Conservation (phyloP, 92 coral and sea anemone genomes). For the Porites rus region DNA sequence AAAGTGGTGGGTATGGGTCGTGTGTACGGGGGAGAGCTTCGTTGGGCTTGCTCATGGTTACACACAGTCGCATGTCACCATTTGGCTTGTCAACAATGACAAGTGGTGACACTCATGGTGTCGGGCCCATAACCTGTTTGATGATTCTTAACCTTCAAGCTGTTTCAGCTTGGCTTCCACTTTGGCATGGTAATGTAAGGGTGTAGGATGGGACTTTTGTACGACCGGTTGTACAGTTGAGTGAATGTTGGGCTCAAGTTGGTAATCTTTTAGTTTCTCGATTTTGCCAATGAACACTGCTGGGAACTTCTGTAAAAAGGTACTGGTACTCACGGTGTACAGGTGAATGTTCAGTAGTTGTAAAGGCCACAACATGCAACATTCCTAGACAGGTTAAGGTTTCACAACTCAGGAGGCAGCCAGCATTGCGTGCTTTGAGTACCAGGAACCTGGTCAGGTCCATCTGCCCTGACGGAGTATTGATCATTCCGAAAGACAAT, state of each 20-base stretch:
- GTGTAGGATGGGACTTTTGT: slow-evolving; percentile 60
- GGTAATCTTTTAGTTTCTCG: slow-evolving; percentile 56
- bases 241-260: slow-evolving; percentile 59
- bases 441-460: slow-evolving; percentile 36
- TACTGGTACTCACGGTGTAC: slow-evolving; percentile 22
- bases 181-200: slow-evolving; percentile 49
- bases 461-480: slow-evolving; percentile 24
- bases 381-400: slow-evolving; percentile 14
- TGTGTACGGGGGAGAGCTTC: slow-evolving; percentile 57
- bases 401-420: slow-evolving; percentile 4
- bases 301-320: slow-evolving; percentile 37
- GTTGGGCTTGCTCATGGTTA: slow-evolving; percentile 64
- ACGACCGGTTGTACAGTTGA: slow-evolving; percentile 57
- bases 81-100: slow-evolving; percentile 52
- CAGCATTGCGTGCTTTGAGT: slow-evolving; percentile 1
- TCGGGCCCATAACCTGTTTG: slow-evolving; percentile 59
- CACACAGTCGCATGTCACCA: slow-evolving; percentile 66
- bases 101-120: slow-evolving; percentile 75
- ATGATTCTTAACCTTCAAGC: slow-evolving; percentile 59
- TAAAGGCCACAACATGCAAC: slow-evolving; percentile 1
- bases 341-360: slow-evolving; percentile 25
- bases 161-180: slow-evolving; percentile 63
- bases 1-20: slow-evolving; percentile 51
- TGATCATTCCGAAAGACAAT: no score
- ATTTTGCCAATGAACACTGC: slow-evolving; percentile 48